Conservation (phyloP, 2,888 invertebrate species). For the Cinara cedri region DNA sequence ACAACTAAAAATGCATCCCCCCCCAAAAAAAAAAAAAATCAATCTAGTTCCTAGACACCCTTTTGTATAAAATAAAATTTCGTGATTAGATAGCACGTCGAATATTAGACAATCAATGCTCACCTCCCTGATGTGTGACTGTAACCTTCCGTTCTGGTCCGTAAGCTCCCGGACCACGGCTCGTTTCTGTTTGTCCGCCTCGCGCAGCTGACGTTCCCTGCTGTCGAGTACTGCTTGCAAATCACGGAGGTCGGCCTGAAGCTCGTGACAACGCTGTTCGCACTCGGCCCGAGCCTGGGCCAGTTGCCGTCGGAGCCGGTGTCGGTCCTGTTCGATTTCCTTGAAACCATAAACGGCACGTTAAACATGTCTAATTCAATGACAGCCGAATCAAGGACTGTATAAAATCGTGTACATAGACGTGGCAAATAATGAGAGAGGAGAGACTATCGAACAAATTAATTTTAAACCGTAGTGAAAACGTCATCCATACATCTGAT, state of each 20-base stretch:
- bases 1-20: no score
- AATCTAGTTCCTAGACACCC: no score
- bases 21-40: no score
- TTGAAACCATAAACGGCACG: not conserved
- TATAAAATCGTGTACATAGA: no score
- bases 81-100: not conserved
- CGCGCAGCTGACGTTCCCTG: slow-evolving; percentile 63
- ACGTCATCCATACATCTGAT: no score
- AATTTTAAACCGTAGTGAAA: no score
- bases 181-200: slow-evolving; percentile 77
- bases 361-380: not conserved
- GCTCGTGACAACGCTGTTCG: slow-evolving; percentile 83
- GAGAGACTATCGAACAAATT: no score
- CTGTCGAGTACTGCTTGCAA: slow-evolving; percentile 77
- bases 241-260: slow-evolving; percentile 85
- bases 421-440: no score
- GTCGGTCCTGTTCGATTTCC: slow-evolving; percentile 90
- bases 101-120: not conserved
- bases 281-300: slow-evolving; percentile 87
- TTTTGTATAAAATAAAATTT: no score
- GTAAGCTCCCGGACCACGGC: slow-evolving; percentile 81
- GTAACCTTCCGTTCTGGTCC: slow-evolving; percentile 86
- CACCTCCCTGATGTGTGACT: slow-evolving; percentile 82
- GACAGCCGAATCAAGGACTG: not conserved
- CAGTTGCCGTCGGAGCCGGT: slow-evolving; percentile 82